Conservation (phyloP, 1,140 invertebrate species). For the Riptortus pedestris region DNA sequence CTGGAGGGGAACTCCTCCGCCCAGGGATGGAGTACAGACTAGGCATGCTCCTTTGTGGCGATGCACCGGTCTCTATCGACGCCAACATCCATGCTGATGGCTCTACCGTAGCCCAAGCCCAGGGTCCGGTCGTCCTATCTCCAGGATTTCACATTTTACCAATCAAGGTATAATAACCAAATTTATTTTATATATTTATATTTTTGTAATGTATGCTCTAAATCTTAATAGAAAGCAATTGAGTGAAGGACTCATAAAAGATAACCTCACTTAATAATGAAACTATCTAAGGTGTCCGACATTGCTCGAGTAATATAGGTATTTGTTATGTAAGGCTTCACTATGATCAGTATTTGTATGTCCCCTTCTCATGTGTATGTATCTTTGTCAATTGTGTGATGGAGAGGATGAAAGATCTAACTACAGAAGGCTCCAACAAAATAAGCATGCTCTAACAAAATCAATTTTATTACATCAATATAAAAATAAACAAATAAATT, state of each 20-base stretch:
- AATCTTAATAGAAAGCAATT: not conserved
- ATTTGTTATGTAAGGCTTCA: too few relatives aligned
- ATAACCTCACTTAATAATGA: not conserved
- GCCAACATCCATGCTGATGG: not conserved
- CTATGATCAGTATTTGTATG: not conserved
- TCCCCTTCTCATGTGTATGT: too few relatives aligned
- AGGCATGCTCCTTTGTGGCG: slow-evolving; percentile 8
- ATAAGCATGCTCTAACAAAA: too few relatives aligned
- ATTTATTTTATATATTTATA: not conserved
- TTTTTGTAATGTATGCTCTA: not conserved
- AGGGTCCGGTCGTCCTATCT: not conserved
- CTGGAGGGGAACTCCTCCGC: not conserved
- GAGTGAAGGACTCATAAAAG: not conserved
- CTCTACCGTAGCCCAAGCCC: not conserved
- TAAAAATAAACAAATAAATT: too few relatives aligned
- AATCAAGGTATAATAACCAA: slow-evolving; percentile 2
- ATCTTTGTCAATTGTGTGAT: too few relatives aligned
- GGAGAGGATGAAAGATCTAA: too few relatives aligned
- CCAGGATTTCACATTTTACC: not conserved
- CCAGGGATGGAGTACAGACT: slow-evolving; percentile 19
- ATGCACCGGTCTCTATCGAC: not conserved
- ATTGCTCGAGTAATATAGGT: not conserved
- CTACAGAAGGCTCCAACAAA: too few relatives aligned
- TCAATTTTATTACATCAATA: too few relatives aligned
- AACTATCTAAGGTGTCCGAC: not conserved